Evolutionary conservation across 2,888 invertebrate species (phyloP).

Genomic region (Drosophila ustulata): DNA sequence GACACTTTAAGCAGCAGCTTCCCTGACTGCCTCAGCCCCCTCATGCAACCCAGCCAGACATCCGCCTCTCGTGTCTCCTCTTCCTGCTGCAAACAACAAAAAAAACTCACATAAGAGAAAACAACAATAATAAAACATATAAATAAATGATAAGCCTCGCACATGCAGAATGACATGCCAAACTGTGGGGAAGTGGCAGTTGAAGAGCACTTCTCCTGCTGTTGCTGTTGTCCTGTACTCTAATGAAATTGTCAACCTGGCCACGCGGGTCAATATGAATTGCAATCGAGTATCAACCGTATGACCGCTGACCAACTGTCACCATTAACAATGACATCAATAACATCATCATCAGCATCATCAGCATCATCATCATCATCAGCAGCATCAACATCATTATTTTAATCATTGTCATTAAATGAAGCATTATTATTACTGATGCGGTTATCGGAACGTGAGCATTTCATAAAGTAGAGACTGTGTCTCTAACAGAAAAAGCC

Average conservation of each 20-base stretch:
- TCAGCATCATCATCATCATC: neutral
- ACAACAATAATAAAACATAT: constrained; percentile 71
- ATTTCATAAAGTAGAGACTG: constrained; percentile 5
- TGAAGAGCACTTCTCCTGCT: neutral
- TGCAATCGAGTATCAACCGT: constrained; percentile 29
- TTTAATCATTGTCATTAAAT: neutral
- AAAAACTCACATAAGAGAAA: constrained; percentile 27
- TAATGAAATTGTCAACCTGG: constrained; percentile 60
- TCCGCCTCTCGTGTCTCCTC: constrained; percentile 36
- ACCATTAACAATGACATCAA: constrained; percentile 7
- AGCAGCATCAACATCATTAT: neutral
- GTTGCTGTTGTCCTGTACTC: constrained; percentile 8
- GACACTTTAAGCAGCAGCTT: constrained; percentile 73
- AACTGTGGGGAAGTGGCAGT: neutral
- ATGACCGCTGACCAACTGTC: constrained; percentile 27
- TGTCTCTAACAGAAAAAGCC: neutral
- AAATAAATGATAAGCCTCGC: constrained; percentile 73
- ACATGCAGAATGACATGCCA: constrained; percentile 61
- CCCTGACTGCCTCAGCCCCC: constrained; percentile 20
- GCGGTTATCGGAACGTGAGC: constrained; percentile 26
- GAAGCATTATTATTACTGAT: constrained; percentile 4
- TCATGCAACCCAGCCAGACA: constrained; percentile 36
- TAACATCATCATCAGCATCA: constrained; percentile 9
- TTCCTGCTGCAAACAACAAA: constrained; percentile 8
- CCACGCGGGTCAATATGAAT: constrained; percentile 16